Evolutionary conservation across 2,797 vertebrate species (phyloP).

Genomic region (Anisognathus igniventris): DNA sequence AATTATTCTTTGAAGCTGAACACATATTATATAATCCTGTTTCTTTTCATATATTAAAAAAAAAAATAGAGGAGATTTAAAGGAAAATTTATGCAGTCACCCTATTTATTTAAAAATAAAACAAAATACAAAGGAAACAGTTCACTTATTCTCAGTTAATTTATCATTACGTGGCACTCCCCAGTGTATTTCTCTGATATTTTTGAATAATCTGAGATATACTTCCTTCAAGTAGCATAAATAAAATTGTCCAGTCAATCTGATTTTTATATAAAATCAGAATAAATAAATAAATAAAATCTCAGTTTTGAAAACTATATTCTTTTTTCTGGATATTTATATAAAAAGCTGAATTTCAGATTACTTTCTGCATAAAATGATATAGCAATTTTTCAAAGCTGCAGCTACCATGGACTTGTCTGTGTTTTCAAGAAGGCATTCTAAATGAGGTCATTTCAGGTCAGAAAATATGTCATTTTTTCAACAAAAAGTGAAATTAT

Average conservation of each 20-base stretch:
- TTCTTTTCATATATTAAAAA: background rate
- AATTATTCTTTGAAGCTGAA: background rate
- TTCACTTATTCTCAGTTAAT: background rate
- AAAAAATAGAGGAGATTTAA: background rate
- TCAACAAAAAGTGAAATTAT: background rate
- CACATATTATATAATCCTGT: background rate
- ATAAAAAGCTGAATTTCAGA: background rate
- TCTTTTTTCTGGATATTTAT: background rate
- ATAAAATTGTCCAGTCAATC: background rate
- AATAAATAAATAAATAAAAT: background rate
- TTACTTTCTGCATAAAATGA: background rate
- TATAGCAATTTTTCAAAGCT: background rate
- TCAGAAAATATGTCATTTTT: background rate
- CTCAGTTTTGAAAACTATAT: background rate
- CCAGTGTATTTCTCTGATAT: background rate
- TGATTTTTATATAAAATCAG: background rate
- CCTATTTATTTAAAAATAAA: background rate
- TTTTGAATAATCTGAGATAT: background rate
- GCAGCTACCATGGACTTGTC: background rate
- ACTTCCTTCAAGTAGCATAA: background rate
- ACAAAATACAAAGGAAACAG: background rate
- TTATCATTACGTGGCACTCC: background rate
- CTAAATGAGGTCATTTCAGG: background rate
- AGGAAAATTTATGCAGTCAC: background rate
- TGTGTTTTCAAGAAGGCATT: background rate